A percentile compares a stretch with the other conserved stretches of the same genome.
These are phyloP conservation scores for Aegotheles bennettii DNA, from an alignment of 2,113 vertebrate species.

Conservation along the genomic window DNA sequence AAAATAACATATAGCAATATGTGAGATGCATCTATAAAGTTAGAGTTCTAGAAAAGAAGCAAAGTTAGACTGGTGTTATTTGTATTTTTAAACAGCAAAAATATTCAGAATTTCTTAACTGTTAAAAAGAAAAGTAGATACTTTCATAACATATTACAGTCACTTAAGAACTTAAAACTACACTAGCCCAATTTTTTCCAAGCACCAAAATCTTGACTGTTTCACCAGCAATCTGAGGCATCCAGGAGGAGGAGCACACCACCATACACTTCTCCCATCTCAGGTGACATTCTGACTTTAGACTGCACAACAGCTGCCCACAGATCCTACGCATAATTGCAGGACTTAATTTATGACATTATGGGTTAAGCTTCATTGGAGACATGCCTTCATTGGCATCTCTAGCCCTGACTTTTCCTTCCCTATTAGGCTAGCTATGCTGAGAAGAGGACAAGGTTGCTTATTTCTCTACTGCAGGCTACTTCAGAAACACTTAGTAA, in stretches of 20 bases:
- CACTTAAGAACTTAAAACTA: not conserved
- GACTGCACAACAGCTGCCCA: not conserved
- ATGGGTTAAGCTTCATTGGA: not conserved
- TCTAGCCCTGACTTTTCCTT: not conserved
- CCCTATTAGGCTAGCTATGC: not conserved
- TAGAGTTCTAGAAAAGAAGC: not conserved
- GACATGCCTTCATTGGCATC: not conserved
- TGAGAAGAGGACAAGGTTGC: not conserved
- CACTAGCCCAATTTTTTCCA: not conserved
- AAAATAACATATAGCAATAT: not conserved
- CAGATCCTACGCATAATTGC: not conserved
- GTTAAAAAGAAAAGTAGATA: not conserved
- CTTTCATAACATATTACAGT: not conserved
- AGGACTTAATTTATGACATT: not conserved
- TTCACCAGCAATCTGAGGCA: not conserved
- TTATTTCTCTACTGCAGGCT: not conserved
- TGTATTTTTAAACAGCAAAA: not conserved
- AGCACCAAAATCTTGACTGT: not conserved
- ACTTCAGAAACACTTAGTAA: not conserved
- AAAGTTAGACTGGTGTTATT: not conserved
- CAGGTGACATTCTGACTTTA: not conserved
- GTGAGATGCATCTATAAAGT: not conserved
- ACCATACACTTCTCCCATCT: not conserved
- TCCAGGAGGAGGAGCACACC: not conserved
- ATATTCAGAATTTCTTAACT: not conserved